phyloP scores from a whole-genome alignment of 2,888 invertebrate genomes.

The Noctua comes region DNA sequence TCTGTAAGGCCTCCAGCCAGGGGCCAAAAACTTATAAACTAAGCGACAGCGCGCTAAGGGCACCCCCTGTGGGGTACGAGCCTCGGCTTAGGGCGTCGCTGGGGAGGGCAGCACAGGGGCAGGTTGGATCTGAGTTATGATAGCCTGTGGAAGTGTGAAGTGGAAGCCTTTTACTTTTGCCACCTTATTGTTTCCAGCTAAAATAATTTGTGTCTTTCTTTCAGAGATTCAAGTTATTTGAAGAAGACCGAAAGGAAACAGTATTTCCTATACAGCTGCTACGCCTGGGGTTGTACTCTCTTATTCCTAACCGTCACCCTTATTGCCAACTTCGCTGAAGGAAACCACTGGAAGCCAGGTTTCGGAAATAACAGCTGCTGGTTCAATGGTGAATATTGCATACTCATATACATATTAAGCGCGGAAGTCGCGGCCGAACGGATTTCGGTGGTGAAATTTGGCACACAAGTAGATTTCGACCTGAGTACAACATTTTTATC shows the following conservation, averaged over 20 bases:
- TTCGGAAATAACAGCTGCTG: slow-evolving; percentile 91
- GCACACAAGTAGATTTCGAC: not conserved
- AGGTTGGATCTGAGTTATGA: not conserved
- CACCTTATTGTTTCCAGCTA: not conserved
- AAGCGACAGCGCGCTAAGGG: not conserved
- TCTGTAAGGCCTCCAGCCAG: not conserved
- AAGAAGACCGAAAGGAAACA: slow-evolving; percentile 88
- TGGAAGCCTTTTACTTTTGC: not conserved
- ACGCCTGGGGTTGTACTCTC: slow-evolving; percentile 91
- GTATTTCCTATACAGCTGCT: slow-evolving; percentile 89
- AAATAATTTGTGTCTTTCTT: slow-evolving; percentile 41
- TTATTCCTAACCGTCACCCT: slow-evolving; percentile 88
- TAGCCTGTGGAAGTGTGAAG: no score
- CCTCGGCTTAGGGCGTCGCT: not conserved
- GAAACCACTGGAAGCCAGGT: slow-evolving; percentile 89
- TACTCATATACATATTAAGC: not conserved
- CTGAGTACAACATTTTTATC: not conserved
- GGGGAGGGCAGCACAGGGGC: not conserved
- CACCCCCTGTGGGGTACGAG: not conserved
- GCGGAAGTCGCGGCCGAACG: no score
- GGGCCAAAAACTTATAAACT: not conserved
- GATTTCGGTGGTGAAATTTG: not conserved
- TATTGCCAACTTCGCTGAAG: slow-evolving; percentile 89
- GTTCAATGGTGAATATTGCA: slow-evolving; percentile 90
- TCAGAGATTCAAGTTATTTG: slow-evolving; percentile 81